These are phyloP conservation scores for Yoshiicerus persimilis DNA, from an alignment of 1,140 invertebrate species.

Conservation along the genomic window DNA sequence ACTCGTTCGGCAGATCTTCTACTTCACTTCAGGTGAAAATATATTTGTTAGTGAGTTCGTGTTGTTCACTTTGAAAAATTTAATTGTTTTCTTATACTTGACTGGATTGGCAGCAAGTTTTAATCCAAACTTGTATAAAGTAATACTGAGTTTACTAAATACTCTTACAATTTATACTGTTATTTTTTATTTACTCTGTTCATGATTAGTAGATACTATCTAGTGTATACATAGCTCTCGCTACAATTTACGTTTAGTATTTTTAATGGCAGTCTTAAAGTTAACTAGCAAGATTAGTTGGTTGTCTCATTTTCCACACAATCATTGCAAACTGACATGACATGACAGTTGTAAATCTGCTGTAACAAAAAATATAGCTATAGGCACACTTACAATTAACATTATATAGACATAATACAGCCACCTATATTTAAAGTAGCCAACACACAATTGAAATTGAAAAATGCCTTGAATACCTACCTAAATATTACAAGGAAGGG, in stretches of 20 bases:
- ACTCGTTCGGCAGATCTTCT: background rate
- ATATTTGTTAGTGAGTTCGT: background rate
- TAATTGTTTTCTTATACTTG: background rate
- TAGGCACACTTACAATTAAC: background rate
- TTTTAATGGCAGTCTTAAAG: background rate
- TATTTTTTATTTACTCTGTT: background rate
- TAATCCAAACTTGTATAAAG: background rate
- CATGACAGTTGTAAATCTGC: background rate
- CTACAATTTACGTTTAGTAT: no score
- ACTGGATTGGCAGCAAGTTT: background rate
- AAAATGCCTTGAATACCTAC: no score
- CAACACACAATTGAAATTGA: background rate
- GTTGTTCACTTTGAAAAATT: background rate
- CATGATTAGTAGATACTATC: no score
- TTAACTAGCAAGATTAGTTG: background rate
- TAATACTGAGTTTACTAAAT: background rate
- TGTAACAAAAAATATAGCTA: background rate
- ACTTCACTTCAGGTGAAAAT: background rate
- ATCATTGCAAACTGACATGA: no score
- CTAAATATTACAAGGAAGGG: background rate
- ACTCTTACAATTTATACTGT: background rate
- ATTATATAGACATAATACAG: no score
- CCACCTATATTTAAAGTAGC: no score
- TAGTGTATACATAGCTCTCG: no score
- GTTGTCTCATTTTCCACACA: background rate